These are phyloP conservation scores for Agrochola litura DNA, from an alignment of 2,888 invertebrate species.

Conservation along the genomic window DNA sequence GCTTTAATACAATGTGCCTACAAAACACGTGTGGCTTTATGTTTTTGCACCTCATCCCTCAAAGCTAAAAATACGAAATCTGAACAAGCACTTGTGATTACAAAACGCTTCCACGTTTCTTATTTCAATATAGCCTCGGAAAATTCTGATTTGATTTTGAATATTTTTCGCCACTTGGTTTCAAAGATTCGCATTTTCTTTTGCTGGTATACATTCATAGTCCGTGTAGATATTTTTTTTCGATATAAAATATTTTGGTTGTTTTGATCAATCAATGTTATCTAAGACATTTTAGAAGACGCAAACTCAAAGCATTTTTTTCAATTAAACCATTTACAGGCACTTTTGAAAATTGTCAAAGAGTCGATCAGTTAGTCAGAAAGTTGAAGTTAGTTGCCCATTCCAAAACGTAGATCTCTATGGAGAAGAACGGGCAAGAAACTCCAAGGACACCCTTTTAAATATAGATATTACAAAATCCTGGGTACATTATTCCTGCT, in stretches of 20 bases:
- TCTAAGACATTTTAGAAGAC: background rate
- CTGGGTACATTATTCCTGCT: too few species aligned
- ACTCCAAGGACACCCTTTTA: too few species aligned
- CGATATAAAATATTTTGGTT: background rate
- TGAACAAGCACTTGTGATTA: constrained; percentile 26
- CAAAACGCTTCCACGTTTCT: constrained; percentile 24
- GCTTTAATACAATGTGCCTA: background rate
- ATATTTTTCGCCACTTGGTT: constrained; percentile 30
- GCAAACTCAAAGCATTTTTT: too few species aligned
- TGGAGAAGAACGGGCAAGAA: too few species aligned
- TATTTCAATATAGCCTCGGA: constrained; percentile 22
- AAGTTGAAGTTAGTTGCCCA: too few species aligned
- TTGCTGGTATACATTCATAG: background rate
- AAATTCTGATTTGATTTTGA: constrained; percentile 37
- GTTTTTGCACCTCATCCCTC: background rate
- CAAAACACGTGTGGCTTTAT: background rate
- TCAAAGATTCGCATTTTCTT: constrained; percentile 12
- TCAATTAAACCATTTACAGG: too few species aligned
- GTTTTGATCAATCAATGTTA: background rate
- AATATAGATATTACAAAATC: too few species aligned
- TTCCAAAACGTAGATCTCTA: too few species aligned
- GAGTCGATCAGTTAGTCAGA: too few species aligned
- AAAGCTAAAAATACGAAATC: constrained; percentile 14
- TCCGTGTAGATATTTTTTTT: background rate
- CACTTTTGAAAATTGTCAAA: too few species aligned